Percentiles rank a stretch among this genome's conserved stretches.
phyloP scores from a whole-genome alignment of 2,113 vertebrate species.

The Crotalus tigris region DNA sequence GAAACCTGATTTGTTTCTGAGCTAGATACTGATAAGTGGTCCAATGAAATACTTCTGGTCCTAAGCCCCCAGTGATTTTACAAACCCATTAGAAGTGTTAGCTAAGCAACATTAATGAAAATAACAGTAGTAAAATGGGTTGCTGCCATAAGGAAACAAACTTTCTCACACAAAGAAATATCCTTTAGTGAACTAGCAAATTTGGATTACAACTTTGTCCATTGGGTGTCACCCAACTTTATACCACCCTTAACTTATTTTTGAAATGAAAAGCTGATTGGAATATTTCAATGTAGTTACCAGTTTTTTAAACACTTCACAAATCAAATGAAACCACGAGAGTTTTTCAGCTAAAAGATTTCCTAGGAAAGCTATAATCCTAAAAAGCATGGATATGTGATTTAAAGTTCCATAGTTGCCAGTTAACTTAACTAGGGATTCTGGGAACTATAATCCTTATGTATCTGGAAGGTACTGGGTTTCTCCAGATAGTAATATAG shows the following conservation, averaged over 20 bases:
- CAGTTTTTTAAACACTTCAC: neutral
- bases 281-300: neutral
- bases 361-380: neutral
- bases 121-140: neutral
- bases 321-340: neutral
- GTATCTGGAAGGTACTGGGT: neutral
- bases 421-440: neutral
- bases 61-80: neutral
- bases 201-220: neutral
- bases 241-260: neutral
- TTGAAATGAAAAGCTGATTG: neutral
- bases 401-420: neutral
- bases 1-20: neutral
- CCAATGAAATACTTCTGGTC: neutral
- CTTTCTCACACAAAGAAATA: neutral
- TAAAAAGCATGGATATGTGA: neutral
- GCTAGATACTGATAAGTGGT: neutral
- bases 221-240: neutral
- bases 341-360: neutral
- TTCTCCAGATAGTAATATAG: neutral
- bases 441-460: neutral
- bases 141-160: neutral
- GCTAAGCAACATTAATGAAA: neutral
- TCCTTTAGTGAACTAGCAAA: neutral
- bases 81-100: neutral